phyloP scores from a whole-genome alignment of 2,888 invertebrate species.

The Drosophila diplacantha region DNA sequence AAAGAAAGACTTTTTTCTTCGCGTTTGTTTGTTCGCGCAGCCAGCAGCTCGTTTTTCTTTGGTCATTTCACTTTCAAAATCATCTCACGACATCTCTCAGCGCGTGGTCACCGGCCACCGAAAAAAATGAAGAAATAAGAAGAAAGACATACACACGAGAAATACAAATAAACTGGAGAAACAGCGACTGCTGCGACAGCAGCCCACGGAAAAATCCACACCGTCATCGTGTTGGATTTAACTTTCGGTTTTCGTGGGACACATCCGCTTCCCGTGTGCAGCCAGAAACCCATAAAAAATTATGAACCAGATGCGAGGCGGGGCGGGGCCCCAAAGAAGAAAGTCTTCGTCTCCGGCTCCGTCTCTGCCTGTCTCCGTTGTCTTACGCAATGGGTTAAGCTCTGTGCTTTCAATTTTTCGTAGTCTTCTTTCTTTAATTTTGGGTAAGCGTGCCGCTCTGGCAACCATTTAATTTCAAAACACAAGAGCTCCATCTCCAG shows the following conservation, averaged over 20 bases:
- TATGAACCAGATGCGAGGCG: slow-evolving; percentile 62
- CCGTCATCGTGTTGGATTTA: slow-evolving; percentile 58
- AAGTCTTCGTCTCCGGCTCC: slow-evolving; percentile 8
- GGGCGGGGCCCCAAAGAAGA: slow-evolving; percentile 43
- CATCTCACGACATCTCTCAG: slow-evolving; percentile 58
- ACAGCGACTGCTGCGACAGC: slow-evolving; percentile 9
- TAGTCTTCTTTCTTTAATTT: slow-evolving; percentile 4
- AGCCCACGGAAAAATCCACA: slow-evolving; percentile 46
- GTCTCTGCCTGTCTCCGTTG: slow-evolving; percentile 4
- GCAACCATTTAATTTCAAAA: slow-evolving; percentile 67
- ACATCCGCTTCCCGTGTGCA: slow-evolving; percentile 70
- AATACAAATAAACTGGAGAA: slow-evolving; percentile 17
- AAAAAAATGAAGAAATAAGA: slow-evolving; percentile 18
- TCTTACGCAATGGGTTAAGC: slow-evolving; percentile 61
- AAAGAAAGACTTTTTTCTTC: slow-evolving; percentile 28
- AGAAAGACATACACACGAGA: slow-evolving; percentile 38
- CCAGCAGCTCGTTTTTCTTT: slow-evolving; percentile 35
- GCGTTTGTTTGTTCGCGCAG: slow-evolving; percentile 21
- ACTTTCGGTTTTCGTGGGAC: slow-evolving; percentile 70
- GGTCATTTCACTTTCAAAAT: slow-evolving; percentile 72
- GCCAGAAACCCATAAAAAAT: slow-evolving; percentile 63
- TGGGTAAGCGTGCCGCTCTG: slow-evolving; percentile 59
- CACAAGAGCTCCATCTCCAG: slow-evolving; percentile 29
- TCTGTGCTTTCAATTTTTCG: slow-evolving; percentile 45
- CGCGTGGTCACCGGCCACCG: slow-evolving; percentile 43